Conservation (phyloP, 2,113 vertebrate genomes). For the Ovis canadensis region DNA sequence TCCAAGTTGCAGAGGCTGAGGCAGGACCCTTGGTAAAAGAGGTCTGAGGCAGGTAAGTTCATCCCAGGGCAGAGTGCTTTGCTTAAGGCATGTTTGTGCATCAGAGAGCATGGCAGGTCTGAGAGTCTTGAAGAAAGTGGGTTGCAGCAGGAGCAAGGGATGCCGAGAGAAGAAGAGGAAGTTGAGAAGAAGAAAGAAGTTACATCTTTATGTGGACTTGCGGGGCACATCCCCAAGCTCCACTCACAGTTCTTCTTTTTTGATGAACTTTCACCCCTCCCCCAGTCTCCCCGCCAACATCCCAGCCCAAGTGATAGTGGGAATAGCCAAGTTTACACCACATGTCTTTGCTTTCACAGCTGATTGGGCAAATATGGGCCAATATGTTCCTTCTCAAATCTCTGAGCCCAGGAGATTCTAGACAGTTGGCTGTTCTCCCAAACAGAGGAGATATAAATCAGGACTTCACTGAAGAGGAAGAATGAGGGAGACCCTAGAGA, state of each 20-base stretch:
- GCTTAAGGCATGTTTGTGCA: not conserved
- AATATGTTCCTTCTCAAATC: not conserved
- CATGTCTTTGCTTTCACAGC: not conserved
- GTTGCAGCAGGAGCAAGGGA: not conserved
- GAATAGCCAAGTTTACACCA: not conserved
- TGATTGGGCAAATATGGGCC: not conserved
- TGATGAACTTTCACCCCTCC: not conserved
- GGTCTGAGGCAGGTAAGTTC: not conserved
- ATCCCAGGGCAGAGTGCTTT: not conserved
- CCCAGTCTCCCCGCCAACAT: accelerated
- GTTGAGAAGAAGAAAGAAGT: not conserved
- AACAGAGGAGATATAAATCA: not conserved
- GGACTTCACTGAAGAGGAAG: not conserved
- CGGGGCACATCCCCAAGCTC: not conserved
- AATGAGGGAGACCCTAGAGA: not conserved
- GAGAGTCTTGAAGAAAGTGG: not conserved
- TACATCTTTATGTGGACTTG: not conserved
- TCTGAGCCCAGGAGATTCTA: not conserved
- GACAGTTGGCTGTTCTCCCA: not conserved
- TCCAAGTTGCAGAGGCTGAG: not conserved
- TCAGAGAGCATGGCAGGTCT: not conserved
- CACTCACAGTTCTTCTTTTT: not conserved
- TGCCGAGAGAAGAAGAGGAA: not conserved
- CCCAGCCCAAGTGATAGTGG: not conserved
- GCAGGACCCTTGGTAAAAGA: not conserved